Evolutionary conservation across 2,113 vertebrate species (phyloP).

Genomic region (Prinia subflava): DNA sequence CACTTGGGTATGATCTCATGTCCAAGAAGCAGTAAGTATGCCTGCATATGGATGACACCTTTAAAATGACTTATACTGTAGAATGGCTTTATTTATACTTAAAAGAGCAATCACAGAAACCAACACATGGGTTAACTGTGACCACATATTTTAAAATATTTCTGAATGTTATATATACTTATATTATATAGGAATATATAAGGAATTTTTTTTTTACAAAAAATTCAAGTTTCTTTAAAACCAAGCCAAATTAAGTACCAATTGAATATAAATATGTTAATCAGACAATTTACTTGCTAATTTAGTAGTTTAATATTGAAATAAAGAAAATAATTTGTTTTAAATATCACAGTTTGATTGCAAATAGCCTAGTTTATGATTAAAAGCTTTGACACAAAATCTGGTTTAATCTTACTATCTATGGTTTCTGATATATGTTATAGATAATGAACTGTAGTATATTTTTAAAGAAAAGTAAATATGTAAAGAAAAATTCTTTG

Average conservation of each 20-base stretch:
- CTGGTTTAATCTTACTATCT: neutral
- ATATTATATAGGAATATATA: neutral
- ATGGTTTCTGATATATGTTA: neutral
- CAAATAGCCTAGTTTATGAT: neutral
- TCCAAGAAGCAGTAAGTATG: neutral
- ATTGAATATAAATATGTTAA: neutral
- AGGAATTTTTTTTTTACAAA: neutral
- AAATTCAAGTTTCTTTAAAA: neutral
- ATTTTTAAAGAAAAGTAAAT: neutral
- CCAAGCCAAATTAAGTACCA: neutral
- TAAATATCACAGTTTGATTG: neutral
- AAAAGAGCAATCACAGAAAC: neutral
- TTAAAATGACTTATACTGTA: neutral
- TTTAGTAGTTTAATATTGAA: neutral
- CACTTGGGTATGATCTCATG: neutral
- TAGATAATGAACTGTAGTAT: neutral
- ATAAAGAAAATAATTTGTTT: neutral
- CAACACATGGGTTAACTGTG: neutral
- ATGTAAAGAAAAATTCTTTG: neutral
- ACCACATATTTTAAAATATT: neutral
- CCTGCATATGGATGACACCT: neutral
- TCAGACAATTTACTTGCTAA: neutral
- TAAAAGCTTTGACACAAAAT: neutral
- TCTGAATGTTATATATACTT: neutral
- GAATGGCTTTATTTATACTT: neutral